These are phyloP conservation scores for Glandiceps talaboti DNA, from an alignment of 53 echinoderm and acorn worm genomes.

Conservation along the genomic window DNA sequence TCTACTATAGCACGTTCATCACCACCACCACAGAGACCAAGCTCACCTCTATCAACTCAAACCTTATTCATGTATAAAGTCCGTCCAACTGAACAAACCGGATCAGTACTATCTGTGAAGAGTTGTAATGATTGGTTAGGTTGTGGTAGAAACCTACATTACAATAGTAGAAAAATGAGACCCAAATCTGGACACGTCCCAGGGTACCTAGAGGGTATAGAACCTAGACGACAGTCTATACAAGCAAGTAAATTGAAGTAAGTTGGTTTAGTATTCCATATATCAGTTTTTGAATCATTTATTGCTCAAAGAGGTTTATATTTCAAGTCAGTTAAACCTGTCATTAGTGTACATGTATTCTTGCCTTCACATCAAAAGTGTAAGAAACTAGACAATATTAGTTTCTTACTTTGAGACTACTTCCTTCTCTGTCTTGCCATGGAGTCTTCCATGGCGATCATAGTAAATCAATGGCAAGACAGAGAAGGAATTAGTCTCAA, in stretches of 20 bases:
- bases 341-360: no score
- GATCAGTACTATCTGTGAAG: slow-evolving; percentile 51
- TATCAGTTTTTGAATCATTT: no score
- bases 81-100: not conserved
- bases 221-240: slow-evolving; percentile 64
- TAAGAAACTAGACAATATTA: no score
- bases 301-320: not conserved
- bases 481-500: no score
- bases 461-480: no score
- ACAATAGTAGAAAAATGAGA: slow-evolving; percentile 34
- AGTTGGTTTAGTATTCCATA: no score
- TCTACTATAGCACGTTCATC: no score
- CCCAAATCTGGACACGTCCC: slow-evolving; percentile 72
- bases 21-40: not conserved
- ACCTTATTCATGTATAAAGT: not conserved
- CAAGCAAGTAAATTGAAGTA: not conserved
- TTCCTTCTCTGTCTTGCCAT: no score
- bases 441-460: no score
- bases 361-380: no score
- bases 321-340: no score
- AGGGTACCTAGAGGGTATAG: slow-evolving; percentile 73
- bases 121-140: slow-evolving; percentile 81
- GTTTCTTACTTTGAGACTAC: no score
- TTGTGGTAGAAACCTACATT: slow-evolving; percentile 60
- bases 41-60: not conserved